Evolutionary conservation across 2,113 vertebrate species (phyloP).

Genomic region (Galemys pyrenaicus): DNA sequence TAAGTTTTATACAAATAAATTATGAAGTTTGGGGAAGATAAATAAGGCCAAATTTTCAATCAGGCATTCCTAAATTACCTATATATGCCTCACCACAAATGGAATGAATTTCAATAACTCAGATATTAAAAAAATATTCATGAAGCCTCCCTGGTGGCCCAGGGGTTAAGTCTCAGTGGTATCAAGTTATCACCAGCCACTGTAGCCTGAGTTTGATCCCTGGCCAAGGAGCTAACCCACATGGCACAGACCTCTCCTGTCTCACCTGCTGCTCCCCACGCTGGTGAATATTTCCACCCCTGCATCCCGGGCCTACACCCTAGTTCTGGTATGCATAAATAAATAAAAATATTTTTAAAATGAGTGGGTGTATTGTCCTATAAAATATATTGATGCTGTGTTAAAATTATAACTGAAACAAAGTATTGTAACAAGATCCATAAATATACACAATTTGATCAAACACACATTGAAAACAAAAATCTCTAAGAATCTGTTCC

Average conservation of each 20-base stretch:
- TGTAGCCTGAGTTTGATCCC: no score
- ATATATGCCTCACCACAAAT: constrained; percentile 9
- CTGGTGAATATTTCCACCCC: no score
- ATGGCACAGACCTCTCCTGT: no score
- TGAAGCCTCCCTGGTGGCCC: no score
- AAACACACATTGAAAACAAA: constrained; percentile 30
- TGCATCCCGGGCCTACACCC: no score
- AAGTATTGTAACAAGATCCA: background rate
- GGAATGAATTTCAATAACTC: constrained; percentile 6
- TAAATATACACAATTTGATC: background rate
- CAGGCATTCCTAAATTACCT: background rate
- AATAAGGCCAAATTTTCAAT: background rate
- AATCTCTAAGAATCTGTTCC: background rate
- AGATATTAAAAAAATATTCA: background rate
- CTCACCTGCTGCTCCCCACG: no score
- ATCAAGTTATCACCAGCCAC: no score
- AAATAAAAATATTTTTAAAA: background rate
- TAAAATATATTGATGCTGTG: background rate
- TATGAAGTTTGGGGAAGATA: background rate
- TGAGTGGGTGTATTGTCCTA: background rate
- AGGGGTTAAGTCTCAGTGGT: no score
- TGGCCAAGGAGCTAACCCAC: no score
- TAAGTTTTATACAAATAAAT: constrained; percentile 23
- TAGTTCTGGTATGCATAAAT: no score
- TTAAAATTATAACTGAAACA: constrained; percentile 31